Evolutionary conservation across 2,113 vertebrate species (phyloP).

Genomic region (Lepus americanus): DNA sequence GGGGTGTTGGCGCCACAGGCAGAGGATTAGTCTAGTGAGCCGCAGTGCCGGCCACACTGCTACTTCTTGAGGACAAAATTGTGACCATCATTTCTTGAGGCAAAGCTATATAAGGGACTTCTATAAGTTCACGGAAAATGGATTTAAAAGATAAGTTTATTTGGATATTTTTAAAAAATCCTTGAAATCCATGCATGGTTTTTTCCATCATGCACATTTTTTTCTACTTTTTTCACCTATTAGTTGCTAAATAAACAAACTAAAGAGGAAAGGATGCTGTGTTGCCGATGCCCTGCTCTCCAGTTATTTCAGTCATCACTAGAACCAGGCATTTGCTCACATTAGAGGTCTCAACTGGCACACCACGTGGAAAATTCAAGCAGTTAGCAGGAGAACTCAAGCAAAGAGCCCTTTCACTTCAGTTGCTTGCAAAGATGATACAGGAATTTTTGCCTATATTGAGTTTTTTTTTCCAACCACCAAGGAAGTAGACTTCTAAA

Average conservation of each 20-base stretch:
- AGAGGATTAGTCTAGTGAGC: no score
- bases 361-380: not conserved
- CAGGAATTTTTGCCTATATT: not conserved
- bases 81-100: not conserved
- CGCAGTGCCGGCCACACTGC: no score
- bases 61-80: not conserved
- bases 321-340: not conserved
- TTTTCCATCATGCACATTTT: no score
- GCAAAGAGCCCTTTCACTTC: not conserved
- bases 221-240: no score
- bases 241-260: slow-evolving; percentile 11
- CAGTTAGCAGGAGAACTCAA: not conserved
- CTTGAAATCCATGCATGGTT: no score
- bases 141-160: no score
- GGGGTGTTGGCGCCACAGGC: no score
- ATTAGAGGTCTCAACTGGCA: not conserved
- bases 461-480: not conserved
- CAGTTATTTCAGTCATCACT: not conserved
- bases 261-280: not conserved
- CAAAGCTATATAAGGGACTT: not conserved
- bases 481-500: not conserved
- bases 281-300: not conserved
- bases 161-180: no score
- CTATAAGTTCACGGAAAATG: no score
- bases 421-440: slow-evolving; percentile 20